phyloP scores from a whole-genome alignment of 1,140 invertebrate genomes.

The Saccostrea echinata region DNA sequence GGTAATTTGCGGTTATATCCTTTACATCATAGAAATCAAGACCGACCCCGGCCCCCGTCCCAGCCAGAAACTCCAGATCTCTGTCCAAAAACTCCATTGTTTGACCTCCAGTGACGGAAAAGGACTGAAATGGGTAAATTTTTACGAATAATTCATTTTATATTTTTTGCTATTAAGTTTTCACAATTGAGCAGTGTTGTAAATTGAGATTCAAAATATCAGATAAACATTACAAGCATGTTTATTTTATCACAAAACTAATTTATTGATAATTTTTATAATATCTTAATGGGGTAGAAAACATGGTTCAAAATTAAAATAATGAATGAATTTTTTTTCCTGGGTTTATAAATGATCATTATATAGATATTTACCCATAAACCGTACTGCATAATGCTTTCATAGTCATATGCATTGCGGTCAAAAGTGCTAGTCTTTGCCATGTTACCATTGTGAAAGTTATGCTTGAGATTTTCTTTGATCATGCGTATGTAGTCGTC shows the following conservation, averaged over 20 bases:
- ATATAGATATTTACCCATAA: conserved; percentile 26
- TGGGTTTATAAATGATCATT: too few relatives aligned
- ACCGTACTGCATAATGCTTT: conserved; percentile 41
- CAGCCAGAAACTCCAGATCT: conserved; percentile 20
- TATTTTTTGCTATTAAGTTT: too few relatives aligned
- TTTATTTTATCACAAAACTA: too few relatives aligned
- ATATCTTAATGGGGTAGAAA: too few relatives aligned
- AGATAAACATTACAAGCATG: too few relatives aligned
- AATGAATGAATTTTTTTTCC: too few relatives aligned
- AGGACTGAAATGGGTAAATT: not conserved
- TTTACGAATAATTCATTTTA: too few relatives aligned
- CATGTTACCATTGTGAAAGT: conserved; percentile 23
- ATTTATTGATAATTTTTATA: too few relatives aligned
- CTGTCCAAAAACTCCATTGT: conserved; percentile 26
- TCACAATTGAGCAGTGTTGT: too few relatives aligned
- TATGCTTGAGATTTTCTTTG: conserved; percentile 36
- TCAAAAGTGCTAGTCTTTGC: conserved; percentile 32
- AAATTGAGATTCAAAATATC: too few relatives aligned
- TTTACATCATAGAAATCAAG: conserved; percentile 32
- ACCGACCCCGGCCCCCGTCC: not conserved
- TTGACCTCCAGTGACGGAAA: not conserved
- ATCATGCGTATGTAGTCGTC: conserved; percentile 46
- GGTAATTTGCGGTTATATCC: conserved; percentile 9
- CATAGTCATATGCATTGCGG: conserved; percentile 41
- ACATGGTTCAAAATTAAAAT: too few relatives aligned